Evolutionary conservation across 2,888 invertebrate species (phyloP), one percentile per base, ranked within the genome.

Genomic region (Taphrorychus bicolor): DNA sequence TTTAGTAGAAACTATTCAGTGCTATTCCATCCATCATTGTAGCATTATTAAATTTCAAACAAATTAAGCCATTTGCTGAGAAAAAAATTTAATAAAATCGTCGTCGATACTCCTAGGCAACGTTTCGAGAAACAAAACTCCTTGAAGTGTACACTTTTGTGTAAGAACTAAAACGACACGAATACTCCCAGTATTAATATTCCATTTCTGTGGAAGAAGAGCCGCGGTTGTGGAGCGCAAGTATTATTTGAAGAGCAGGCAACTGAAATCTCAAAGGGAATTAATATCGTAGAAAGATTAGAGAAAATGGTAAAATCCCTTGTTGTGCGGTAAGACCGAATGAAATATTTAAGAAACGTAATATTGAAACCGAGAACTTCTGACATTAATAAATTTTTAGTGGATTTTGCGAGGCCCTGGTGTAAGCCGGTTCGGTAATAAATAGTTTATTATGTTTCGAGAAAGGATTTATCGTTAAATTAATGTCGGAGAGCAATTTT

Each of bases 291-390:
- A 61, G 72, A 67, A 69, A 72, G 73, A 75, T 73, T 73, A 73
- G 56, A 72, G 70, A 73, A n/a, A 75, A 74, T 73, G 73, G 71
- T 73, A 74, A 74, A 73, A 73, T 75, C 73, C 64, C 71, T 72
- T 74, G 72, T 75, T 73, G 72, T 72, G 72, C 72, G 73, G 73
- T 70, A 73, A 74, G 71, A 73, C 70, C 59, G 74, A 72, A 73
- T 75, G 72, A 75, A 75, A 75, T 74, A 75, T 75, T 74, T 73
- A 74, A 71, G 68, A 73, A 72, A 14, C 72, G 70, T 74, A 73
- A 73, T 74, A 75, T 74, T 73, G 73, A 73, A 67, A 73, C 71
- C 69, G 71, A 72, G 73, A 23, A 72, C 70, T 73, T 70, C 54
- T 59, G 52, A 52, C 59, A 51, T 56, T 57, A 66, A 66, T 66